Evolutionary conservation across 2,797 vertebrate genomes (phyloP).

Genomic region (Acropternis orthonyx): DNA sequence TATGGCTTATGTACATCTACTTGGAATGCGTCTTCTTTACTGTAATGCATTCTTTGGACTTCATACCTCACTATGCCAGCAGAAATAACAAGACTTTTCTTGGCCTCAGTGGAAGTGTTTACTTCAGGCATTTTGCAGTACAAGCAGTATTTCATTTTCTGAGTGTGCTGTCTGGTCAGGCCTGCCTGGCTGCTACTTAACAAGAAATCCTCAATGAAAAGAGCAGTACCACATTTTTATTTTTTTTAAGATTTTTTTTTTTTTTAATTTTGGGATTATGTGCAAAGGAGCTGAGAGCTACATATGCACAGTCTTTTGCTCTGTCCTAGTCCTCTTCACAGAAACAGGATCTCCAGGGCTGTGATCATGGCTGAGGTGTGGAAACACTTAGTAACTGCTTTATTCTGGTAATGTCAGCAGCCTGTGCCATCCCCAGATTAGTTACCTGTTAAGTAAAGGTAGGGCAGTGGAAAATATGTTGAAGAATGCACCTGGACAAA

Average conservation of each 20-base stretch:
- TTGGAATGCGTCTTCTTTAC: not conserved
- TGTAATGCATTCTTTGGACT: not conserved
- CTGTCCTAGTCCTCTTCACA: not conserved
- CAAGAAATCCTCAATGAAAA: not conserved
- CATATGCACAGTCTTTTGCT: not conserved
- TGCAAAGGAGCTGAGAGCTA: not conserved
- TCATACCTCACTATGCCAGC: not conserved
- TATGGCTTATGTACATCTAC: not conserved
- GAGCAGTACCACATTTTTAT: not conserved
- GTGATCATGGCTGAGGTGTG: not conserved
- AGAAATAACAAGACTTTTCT: not conserved
- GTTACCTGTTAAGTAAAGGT: not conserved
- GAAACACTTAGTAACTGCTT: not conserved
- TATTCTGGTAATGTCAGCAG: not conserved
- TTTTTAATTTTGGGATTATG: not conserved
- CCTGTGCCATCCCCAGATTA: not conserved
- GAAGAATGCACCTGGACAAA: not conserved
- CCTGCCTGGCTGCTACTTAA: not conserved
- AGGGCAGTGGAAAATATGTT: not conserved
- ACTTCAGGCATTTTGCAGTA: not conserved
- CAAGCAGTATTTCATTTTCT: constrained; percentile 15
- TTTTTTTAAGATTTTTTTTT: not conserved
- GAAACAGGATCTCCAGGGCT: not conserved
- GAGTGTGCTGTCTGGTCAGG: not conserved
- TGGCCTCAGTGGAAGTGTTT: constrained; percentile 18